Base-by-base conservation (phyloP, 2,797 vertebrate genomes). In the Diglossa cyanea region DNA sequence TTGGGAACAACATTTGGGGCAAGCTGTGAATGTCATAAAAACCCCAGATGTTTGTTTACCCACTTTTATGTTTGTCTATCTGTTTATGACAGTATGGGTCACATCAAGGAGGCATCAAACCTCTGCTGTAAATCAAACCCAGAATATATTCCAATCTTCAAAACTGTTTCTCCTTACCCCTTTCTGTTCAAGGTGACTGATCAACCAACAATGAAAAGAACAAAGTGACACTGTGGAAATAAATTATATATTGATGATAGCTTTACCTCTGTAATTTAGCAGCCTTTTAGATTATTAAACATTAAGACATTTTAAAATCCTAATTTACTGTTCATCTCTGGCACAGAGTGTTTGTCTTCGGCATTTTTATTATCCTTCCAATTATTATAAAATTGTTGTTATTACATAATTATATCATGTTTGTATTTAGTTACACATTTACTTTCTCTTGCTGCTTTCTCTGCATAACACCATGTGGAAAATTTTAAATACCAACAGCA, bases 231-330 rank as follows among this genome's bases (percentile, higher is more conserved):
- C 85, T 93, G 92, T 96, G 93, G 94, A 95, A 96, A 96, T 78
- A 79, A 93, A 88, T 81, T 30, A 86, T 61, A 63, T 90, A 84
- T 53, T 84, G 60, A 88, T 78, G 35, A 94, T 70, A 74, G 66
- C 73, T 90, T 94, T 95, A 91, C 35, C 58, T 91, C 73, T 94
- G 94, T 94, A 86, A 90, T 84, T 83, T 67, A 90, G 84, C 48
- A 94, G 48, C 62, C 84, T 95, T 97, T 94, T 90, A 94, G 79
- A 75, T 88, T 81, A 94, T 84, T 93, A 97, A 96, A 96, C 54
- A 60, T 37, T 31, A 76, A 90, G 40, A 66, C 48, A 54, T 94
- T 94, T 94, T 63, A 73, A 73, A 90, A 94, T 79, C 68, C 72
- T 81, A 73, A 78, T 91, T 83, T 55, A 75, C 47, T 80, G 33